Percentiles rank a stretch among this genome's conserved stretches.
phyloP scores from a whole-genome alignment of 1,140 invertebrate species.

The Pseudomyrmex concolor region DNA sequence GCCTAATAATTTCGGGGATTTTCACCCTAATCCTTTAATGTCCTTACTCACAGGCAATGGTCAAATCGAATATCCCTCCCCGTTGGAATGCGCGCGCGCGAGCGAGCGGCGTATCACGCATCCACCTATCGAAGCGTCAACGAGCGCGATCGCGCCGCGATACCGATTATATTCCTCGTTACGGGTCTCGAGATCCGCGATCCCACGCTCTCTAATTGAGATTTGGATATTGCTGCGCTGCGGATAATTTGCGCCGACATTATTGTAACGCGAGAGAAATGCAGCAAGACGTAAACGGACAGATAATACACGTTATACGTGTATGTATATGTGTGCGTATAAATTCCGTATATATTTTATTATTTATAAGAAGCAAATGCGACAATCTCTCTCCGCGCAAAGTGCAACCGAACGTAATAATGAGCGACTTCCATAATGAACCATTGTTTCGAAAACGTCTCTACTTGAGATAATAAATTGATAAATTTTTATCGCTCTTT shows the following conservation, averaged over 20 bases:
- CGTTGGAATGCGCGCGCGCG: constrained; percentile 54
- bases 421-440: too few species aligned
- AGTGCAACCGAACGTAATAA: too few species aligned
- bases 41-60: constrained; percentile 71
- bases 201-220: constrained; percentile 6
- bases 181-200: constrained; percentile 49
- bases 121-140: constrained; percentile 54
- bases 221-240: neutral
- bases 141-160: constrained; percentile 52
- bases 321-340: neutral
- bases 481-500: neutral
- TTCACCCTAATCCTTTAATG: constrained; percentile 76
- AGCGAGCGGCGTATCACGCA: constrained; percentile 59
- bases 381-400: too few species aligned
- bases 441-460: too few species aligned
- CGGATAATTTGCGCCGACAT: neutral
- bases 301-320: neutral
- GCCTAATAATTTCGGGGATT: constrained; percentile 77
- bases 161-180: constrained; percentile 70
- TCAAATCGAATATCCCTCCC: constrained; percentile 72
- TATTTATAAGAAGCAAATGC: too few species aligned
- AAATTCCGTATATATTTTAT: neutral
- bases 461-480: too few species aligned
- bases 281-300: neutral
- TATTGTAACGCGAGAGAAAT: neutral